Conservation (phyloP, 1,140 invertebrate genomes). For the Solen grandis region DNA sequence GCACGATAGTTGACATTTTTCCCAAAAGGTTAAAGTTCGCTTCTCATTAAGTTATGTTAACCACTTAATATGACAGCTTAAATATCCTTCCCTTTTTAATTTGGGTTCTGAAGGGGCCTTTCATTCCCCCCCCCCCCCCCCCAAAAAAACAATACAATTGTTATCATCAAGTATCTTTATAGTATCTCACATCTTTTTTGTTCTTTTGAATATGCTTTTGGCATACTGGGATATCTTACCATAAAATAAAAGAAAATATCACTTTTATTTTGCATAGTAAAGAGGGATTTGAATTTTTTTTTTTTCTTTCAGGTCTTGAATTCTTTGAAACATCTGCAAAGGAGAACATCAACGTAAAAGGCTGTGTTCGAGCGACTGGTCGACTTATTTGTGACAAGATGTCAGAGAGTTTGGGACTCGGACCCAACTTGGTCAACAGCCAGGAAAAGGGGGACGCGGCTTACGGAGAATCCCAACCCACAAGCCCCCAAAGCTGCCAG, state of each 20-base stretch:
- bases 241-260: not conserved
- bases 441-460: conserved; percentile 77
- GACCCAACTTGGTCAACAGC: conserved; percentile 79
- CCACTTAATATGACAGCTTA: too few relatives aligned
- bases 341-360: conserved; percentile 99
- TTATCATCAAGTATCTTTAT: too few relatives aligned
- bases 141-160: too few relatives aligned
- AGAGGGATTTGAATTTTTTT: conserved; percentile 26
- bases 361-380: conserved; percentile 92
- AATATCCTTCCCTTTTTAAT: too few relatives aligned
- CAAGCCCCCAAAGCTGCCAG: conserved; percentile 74
- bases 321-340: conserved; percentile 99
- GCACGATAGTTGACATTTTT: too few relatives aligned
- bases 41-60: too few relatives aligned
- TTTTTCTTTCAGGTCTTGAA: conserved; percentile 89
- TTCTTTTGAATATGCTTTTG: too few relatives aligned
- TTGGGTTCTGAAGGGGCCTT: too few relatives aligned
- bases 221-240: too few relatives aligned
- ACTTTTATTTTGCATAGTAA: not conserved
- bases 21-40: too few relatives aligned
- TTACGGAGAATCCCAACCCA: conserved; percentile 78
- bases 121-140: too few relatives aligned
- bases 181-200: too few relatives aligned
- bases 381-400: conserved; percentile 99
- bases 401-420: conserved; percentile 91